Evolutionary conservation across 2,888 invertebrate genomes (phyloP), one percentile per base, ranked within the genome.

Genomic region (Amblyjoppa fuscipennis): DNA sequence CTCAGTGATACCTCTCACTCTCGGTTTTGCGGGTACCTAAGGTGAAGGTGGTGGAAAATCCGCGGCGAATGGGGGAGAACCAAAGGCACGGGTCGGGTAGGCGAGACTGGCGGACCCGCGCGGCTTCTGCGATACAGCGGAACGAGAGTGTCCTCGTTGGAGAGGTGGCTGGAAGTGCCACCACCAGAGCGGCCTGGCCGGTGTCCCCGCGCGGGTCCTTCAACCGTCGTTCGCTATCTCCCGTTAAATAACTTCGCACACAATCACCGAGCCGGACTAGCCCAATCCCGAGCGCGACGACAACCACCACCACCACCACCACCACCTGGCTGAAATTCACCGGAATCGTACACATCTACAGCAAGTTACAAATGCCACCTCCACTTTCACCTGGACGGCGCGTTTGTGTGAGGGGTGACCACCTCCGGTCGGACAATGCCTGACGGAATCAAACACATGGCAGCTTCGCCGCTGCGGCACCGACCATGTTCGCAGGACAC

Each of bases 1-100:
- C 34, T 45, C 53, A 9, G 56, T 49, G 68, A 41, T 75, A 45
- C 85, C 85, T 85, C 85, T 86, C 85, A 83, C 85, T 85, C 83
- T 85, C 77, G 80, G 80, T 84, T 74, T 77, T 69, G 56, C 53
- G 77, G 56, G 66, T 71, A 11, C 31, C 69, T 25, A 66, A 20
- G 76, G 13, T 20, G 56, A 76, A n/a, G 73, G 61, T 69, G 82
- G 73, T 77, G 76, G 82, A 83, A 74, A 80, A 76, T 31, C 61
- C 51, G 61, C 73, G 45, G 49, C 71, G 70, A 81, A 70, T 74
- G 69, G 78, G 78, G 70, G 70, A 77, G 45, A 45, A 45, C 45
- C 9, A n/a, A 73, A 53, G 34, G 51, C 51, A 28, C 53, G 66
- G 70, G 25, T 45, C 64, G 51, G 68, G 80, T 77, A 83, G 83